Percentiles rank a stretch among this genome's conserved stretches.
phyloP scores from a whole-genome alignment of 2,113 vertebrate genomes.

The Oncorhynchus masou region DNA sequence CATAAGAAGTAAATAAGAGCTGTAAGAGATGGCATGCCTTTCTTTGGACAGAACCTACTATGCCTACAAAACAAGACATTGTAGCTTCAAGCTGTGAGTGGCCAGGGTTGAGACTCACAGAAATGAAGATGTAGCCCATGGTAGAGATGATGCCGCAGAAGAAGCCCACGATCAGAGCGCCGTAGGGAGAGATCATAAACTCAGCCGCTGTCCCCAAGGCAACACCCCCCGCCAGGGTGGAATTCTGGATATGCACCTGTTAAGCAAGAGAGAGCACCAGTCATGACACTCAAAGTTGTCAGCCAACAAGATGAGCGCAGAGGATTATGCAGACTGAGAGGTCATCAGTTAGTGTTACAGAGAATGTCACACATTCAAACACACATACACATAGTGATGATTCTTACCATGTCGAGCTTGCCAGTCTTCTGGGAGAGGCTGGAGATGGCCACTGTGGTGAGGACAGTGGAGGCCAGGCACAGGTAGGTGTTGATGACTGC shows the following conservation, averaged over 20 bases:
- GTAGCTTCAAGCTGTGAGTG: no score
- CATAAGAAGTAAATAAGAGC: background rate
- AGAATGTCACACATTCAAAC: background rate
- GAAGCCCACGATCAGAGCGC: constrained; percentile 88
- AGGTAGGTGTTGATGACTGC: constrained; percentile 93
- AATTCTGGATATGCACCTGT: constrained; percentile 95
- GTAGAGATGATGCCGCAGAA: constrained; percentile 86
- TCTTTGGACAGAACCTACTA: no score
- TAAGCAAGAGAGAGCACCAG: background rate
- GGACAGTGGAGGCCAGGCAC: constrained; percentile 81
- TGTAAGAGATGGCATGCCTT: no score
- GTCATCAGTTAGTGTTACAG: background rate
- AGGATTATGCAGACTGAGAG: background rate
- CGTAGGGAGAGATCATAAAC: constrained; percentile 91
- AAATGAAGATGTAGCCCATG: constrained; percentile 82
- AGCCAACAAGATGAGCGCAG: background rate
- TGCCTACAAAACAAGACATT: no score
- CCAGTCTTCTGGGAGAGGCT: constrained; percentile 86
- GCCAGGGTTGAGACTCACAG: constrained; percentile 74
- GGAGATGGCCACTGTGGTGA: constrained; percentile 85
- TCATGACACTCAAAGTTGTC: background rate
- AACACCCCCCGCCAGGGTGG: constrained; percentile 88
- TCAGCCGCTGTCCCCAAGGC: constrained; percentile 90
- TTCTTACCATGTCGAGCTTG: constrained; percentile 91
- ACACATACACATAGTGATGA: background rate